phyloP scores from a whole-genome alignment of 1,140 invertebrate genomes.

The Drosophila melanica region DNA sequence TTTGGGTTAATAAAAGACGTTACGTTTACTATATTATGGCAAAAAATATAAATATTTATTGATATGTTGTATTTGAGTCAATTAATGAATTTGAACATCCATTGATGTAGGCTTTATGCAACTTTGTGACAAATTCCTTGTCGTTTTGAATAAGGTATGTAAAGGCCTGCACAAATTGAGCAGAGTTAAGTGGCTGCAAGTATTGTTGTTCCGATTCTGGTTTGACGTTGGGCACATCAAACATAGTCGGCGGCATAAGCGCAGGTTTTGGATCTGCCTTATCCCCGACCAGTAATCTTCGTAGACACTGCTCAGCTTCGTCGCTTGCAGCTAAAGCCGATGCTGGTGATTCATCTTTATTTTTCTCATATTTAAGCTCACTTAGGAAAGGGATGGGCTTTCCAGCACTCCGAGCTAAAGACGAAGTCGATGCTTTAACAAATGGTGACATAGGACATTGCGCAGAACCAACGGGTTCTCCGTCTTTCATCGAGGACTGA shows the following conservation, averaged over 20 bases:
- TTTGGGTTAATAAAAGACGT: too few relatives aligned
- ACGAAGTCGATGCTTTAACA: slow-evolving; percentile 31
- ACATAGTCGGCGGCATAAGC: slow-evolving; percentile 93
- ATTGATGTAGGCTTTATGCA: slow-evolving; percentile 95
- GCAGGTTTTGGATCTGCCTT: slow-evolving; percentile 86
- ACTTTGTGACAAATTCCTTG: slow-evolving; percentile 92
- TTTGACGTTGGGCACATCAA: slow-evolving; percentile 82
- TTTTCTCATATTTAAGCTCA: slow-evolving; percentile 54
- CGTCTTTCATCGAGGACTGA: slow-evolving; percentile 84
- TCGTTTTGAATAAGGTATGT: slow-evolving; percentile 94
- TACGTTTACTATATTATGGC: slow-evolving; percentile 19
- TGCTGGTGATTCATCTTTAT: slow-evolving; percentile 35
- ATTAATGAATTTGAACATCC: slow-evolving; percentile 88
- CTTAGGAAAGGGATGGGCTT: slow-evolving; percentile 51
- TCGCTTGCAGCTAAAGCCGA: slow-evolving; percentile 53
- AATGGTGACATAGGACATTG: slow-evolving; percentile 83
- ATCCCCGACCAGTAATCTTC: slow-evolving; percentile 78
- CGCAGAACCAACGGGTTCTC: slow-evolving; percentile 73
- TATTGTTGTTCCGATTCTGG: slow-evolving; percentile 43
- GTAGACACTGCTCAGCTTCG: slow-evolving; percentile 83
- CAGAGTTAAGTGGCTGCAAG: slow-evolving; percentile 89
- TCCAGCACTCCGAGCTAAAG: slow-evolving; percentile 13
- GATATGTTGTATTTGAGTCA: slow-evolving; percentile 72
- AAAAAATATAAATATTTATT: slow-evolving; percentile 59
- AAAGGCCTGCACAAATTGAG: slow-evolving; percentile 94